These are phyloP conservation scores for Donacobius atricapilla DNA, from an alignment of 2,113 vertebrate species.

Conservation along the genomic window DNA sequence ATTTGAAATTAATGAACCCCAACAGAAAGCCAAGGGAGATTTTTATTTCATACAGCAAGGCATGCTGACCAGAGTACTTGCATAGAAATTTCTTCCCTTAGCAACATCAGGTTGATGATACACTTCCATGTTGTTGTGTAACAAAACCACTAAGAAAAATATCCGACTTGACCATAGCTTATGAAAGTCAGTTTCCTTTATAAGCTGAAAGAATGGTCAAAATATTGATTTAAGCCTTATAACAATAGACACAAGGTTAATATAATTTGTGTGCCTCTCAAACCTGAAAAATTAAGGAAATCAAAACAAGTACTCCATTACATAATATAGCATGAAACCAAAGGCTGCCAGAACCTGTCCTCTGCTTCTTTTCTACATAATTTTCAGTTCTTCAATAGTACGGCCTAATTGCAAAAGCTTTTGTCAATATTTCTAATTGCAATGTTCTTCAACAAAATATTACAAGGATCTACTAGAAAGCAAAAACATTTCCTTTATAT, in stretches of 20 bases:
- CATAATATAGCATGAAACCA: background rate
- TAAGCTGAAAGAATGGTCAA: background rate
- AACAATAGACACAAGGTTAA: background rate
- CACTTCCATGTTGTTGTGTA: background rate
- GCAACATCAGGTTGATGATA: background rate
- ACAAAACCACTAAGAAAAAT: background rate
- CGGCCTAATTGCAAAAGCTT: background rate
- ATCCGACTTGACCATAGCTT: background rate
- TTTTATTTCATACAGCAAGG: background rate
- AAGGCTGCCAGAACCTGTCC: background rate
- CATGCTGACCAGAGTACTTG: background rate
- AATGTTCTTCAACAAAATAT: background rate
- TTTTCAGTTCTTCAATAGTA: background rate
- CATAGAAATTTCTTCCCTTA: background rate
- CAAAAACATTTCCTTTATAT: background rate
- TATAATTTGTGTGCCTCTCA: background rate
- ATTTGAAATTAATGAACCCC: constrained; percentile 50
- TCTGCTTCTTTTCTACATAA: background rate
- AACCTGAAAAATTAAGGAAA: background rate
- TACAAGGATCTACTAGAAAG: background rate
- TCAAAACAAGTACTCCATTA: background rate
- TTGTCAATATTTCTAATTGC: background rate
- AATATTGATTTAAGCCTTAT: background rate
- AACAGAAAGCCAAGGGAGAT: constrained; percentile 39
- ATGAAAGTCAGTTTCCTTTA: background rate